Evolutionary conservation across 2,113 vertebrate genomes (phyloP), one percentile per base, ranked within the genome.

Genomic region (Anser cygnoides): DNA sequence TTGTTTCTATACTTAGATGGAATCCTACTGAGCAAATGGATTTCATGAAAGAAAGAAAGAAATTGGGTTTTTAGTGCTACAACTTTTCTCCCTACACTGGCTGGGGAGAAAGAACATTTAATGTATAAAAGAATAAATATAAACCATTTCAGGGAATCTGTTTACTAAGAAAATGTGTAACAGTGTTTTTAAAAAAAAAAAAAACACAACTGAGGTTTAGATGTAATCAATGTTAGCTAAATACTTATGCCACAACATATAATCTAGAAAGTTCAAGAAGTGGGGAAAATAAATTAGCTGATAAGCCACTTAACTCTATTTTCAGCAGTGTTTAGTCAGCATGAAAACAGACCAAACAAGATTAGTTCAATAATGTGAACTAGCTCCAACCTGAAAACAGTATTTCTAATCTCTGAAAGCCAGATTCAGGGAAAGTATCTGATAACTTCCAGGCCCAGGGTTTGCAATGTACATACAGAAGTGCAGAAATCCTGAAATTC

Each of bases 1-100:
- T 91, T 97, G 74, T 97, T 98, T 97, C 97, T 97, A 94, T 94
- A 95, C 78, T 92, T 93, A 92, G 88, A 43, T 93, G 65, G 86
- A 96, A 93, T 88, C 80, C 85, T 87, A 96, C 93, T 95, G 95
- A 84, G 96, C 87, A 97, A 97, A 96, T 89, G 68, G 79, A 96
- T 79, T 93, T 72, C 54, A 82, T 79, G 80, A 93, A 87, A 87
- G 43, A 39, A 41, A 95, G 78, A 94, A 95, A 11, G 3, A 94
- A 95, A 95, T 91, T 83, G 90, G 57, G 58, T 89, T 96, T 95
- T 96, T 89, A 96, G 82, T 61, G 59, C 0, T 0, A 81, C 82
- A 79, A 14, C 58, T 93, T 89, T 94, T 94, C 50, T 91, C 66
- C 58, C 55, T 80, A 28, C 11, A 11, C 55, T 79, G 41, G 13